phyloP scores from a whole-genome alignment of 2,888 invertebrate genomes.

The Drepanosiphum platanoidis region DNA sequence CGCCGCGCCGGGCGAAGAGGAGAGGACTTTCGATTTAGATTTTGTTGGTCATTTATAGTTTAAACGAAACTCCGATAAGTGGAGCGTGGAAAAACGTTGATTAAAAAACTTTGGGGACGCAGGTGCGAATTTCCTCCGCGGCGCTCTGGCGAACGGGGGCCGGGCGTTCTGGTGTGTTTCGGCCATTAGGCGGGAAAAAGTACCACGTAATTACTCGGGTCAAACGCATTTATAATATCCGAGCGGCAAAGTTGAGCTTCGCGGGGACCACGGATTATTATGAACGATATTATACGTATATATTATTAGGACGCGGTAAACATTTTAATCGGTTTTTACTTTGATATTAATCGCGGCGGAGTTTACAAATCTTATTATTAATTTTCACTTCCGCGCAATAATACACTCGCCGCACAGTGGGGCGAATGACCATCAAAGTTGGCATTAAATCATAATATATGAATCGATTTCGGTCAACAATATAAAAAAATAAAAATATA shows the following conservation, averaged over 20 bases:
- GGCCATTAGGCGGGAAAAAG: conserved; percentile 51
- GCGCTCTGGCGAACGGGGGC: conserved; percentile 13
- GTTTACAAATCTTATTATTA: background rate
- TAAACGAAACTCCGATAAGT: conserved; percentile 10
- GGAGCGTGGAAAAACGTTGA: conserved; percentile 15
- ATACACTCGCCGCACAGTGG: no score
- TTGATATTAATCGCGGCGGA: background rate
- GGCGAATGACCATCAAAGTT: no score
- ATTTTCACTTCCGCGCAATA: background rate
- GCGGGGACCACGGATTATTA: conserved; percentile 47
- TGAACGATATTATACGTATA: conserved; percentile 46
- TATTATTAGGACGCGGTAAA: conserved; percentile 7
- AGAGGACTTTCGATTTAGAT: background rate
- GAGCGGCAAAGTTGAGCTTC: background rate
- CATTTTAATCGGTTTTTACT: conserved; percentile 34
- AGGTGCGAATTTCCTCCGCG: conserved; percentile 43
- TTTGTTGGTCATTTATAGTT: conserved; percentile 8
- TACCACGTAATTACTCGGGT: conserved; percentile 53
- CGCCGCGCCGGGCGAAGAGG: no score
- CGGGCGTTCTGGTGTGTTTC: conserved; percentile 20
- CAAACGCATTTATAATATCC: conserved; percentile 42
- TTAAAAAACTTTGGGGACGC: conserved; percentile 48
- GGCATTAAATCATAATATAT: no score
- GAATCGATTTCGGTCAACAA: no score
- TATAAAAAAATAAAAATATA: no score